Evolutionary conservation across 2,888 invertebrate genomes (phyloP).

Genomic region (Sesamia inferens): DNA sequence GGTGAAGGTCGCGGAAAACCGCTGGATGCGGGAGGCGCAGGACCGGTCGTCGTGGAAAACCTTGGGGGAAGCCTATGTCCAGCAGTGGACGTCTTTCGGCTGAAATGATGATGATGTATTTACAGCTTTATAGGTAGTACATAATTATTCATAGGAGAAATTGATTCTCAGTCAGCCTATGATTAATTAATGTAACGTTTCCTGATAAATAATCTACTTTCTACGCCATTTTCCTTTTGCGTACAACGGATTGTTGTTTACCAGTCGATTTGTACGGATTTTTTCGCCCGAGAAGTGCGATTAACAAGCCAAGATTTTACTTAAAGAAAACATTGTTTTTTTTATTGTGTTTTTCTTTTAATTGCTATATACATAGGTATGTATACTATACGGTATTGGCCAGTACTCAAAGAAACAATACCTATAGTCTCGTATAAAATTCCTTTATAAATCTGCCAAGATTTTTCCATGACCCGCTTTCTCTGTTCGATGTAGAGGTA

Average conservation of each 20-base stretch:
- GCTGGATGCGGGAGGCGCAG: no score
- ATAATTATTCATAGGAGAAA: conserved; percentile 9
- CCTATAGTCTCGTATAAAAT: conserved; percentile 18
- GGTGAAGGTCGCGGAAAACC: no score
- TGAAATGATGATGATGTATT: no score
- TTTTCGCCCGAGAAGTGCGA: no score
- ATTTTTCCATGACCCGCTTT: conserved; percentile 61
- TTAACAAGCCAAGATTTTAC: not conserved
- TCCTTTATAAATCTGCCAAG: conserved; percentile 17
- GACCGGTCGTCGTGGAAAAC: no score
- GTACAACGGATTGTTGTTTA: not conserved
- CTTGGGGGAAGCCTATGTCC: no score
- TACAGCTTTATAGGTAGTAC: conserved; percentile 28
- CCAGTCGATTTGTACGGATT: no score
- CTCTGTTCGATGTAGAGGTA: conserved; percentile 44
- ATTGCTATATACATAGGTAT: no score
- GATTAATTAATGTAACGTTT: not conserved
- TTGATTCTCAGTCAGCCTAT: not conserved
- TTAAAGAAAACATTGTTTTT: not conserved
- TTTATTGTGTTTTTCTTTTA: no score
- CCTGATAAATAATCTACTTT: not conserved
- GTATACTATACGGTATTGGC: not conserved
- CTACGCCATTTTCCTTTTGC: not conserved
- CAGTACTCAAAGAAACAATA: conserved; percentile 17
- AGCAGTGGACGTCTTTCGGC: no score